Evolutionary conservation across 1,140 invertebrate genomes (phyloP), one percentile per base, ranked within the genome.

Genomic region (Drosophila paulistorum): DNA sequence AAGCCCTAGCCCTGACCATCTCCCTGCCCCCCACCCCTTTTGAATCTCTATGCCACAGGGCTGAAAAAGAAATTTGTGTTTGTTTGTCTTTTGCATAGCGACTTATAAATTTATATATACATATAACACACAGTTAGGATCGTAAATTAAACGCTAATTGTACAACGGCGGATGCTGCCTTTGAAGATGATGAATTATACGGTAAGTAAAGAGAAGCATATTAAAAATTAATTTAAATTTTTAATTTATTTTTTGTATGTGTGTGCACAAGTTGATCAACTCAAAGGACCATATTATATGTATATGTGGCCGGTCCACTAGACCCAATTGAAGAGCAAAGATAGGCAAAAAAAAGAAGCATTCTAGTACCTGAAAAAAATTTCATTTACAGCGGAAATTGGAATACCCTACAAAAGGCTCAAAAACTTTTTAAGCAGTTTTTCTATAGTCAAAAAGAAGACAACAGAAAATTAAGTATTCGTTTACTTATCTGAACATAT

Each of bases 161-260:
- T 71, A 63, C 51, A 66, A 59, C 57, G n/a, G 60, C 60, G 17
- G 26, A 30, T 30, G 17, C 39, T 65, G 64, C 65, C 73, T 68
- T 86, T 86, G 83, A 86, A 86, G 82, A 82, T 87, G 72, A 83
- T 87, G 83, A 79, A 82, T 77, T 67, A 51, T 37, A 41, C 41
- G 20, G 55, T 39, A 41, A 48, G 37, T 42, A 68, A 58, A 62
- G 68, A 66, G 23, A 41, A 58, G 68, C 68, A 66, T 65, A 87
- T 87, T 86, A 79, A 87, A 86, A 86, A 86, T 86, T 83, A 83
- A 86, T 86, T 86, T 79, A 77, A 71, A 83, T 87, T 86, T 73
- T 87, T 77, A 79, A 87, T 86, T 74, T 77, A 77, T 79, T 73
- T 41, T 39, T 61, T 57, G 60, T 54, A 76, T 59, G 20, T 68